Conservation (phyloP, 2,797 vertebrate species). For the Pseudochromis fuscus region DNA sequence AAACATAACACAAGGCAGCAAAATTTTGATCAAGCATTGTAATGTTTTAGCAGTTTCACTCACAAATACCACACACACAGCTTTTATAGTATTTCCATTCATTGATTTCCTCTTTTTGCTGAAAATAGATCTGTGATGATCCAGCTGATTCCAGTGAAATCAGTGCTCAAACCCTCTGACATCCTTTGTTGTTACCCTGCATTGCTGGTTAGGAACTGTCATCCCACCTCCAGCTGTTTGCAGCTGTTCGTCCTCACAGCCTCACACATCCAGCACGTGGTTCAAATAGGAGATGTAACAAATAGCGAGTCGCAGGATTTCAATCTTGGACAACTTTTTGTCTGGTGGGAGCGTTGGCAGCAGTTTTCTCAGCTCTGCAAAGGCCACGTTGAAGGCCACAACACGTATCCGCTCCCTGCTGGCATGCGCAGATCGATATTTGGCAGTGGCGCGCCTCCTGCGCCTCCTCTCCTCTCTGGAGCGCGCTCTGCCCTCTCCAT, state of each 20-base stretch:
- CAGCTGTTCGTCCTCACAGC: background rate
- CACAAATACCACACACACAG: conserved; percentile 1
- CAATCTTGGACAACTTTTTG: conserved; percentile 91
- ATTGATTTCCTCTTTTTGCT: background rate
- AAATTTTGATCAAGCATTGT: background rate
- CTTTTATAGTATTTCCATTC: background rate
- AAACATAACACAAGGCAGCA: conserved; percentile 65
- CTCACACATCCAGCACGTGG: conserved; percentile 88
- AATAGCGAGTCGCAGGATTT: conserved; percentile 89
- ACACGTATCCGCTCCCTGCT: conserved; percentile 89
- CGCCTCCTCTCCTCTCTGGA: conserved; percentile 88
- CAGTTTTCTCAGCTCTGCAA: conserved; percentile 87
- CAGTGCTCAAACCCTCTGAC: background rate
- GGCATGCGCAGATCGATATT: conserved; percentile 89
- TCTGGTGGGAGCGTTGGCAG: conserved; percentile 90
- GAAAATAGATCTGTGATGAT: background rate
- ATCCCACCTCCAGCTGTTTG: background rate
- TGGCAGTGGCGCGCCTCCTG: conserved; percentile 86
- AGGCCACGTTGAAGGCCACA: conserved; percentile 89
- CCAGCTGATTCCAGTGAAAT: background rate
- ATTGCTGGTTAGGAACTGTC: background rate
- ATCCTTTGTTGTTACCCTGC: background rate
- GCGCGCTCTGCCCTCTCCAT: conserved; percentile 72
- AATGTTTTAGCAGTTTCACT: conserved; percentile 3
- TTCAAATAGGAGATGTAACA: conserved; percentile 92